Evolutionary conservation across 1,140 invertebrate genomes (phyloP).

Genomic region (Aphelinus atriplicis): DNA sequence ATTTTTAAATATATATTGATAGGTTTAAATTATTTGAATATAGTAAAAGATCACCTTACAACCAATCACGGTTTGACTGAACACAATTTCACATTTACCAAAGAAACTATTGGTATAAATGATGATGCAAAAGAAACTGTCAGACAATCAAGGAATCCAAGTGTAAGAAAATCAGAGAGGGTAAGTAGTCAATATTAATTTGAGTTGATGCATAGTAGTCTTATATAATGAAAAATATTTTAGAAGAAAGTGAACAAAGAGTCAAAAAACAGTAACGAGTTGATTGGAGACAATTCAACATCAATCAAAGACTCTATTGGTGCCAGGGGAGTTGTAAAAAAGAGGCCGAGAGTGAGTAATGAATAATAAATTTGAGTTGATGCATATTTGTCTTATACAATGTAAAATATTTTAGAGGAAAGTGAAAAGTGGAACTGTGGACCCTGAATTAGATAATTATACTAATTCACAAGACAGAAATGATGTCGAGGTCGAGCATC

Average conservation of each 20-base stretch:
- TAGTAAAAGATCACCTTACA: too few relatives aligned
- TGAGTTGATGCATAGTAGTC: neutral
- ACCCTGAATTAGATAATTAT: too few relatives aligned
- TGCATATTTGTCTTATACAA: neutral
- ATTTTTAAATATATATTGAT: too few relatives aligned
- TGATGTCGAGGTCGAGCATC: too few relatives aligned
- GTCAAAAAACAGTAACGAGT: neutral
- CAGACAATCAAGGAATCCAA: conserved; percentile 63
- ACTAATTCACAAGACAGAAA: too few relatives aligned
- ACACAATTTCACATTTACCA: conserved; percentile 77
- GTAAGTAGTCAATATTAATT: conserved; percentile 12
- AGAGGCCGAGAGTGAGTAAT: conserved; percentile 65
- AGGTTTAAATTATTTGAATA: too few relatives aligned
- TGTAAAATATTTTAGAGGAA: neutral
- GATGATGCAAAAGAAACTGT: conserved; percentile 74
- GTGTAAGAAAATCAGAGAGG: conserved; percentile 6
- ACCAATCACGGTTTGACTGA: conserved; percentile 58
- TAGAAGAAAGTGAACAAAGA: neutral
- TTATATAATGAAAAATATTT: neutral
- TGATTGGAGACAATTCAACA: conserved; percentile 65
- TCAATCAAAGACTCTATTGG: conserved; percentile 76
- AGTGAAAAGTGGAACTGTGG: too few relatives aligned
- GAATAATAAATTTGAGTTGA: neutral
- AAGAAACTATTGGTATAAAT: conserved; percentile 72
- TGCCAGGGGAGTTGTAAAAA: conserved; percentile 71